A percentile compares a stretch with the other conserved stretches of the same genome.
These are phyloP conservation scores for Pectinophora gossypiella DNA, from an alignment of 1,140 invertebrate species.

Conservation along the genomic window DNA sequence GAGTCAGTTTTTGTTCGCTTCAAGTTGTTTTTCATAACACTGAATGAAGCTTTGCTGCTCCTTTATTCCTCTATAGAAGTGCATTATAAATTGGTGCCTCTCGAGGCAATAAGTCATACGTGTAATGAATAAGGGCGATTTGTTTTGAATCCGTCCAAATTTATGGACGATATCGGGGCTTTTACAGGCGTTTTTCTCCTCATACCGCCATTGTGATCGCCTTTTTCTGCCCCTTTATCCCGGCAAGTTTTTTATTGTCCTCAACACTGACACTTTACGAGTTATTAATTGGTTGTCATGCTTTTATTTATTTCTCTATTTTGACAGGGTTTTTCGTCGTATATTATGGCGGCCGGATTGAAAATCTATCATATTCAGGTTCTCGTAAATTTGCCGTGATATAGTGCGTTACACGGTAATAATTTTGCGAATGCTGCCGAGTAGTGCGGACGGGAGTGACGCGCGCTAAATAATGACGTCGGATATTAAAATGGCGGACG, in stretches of 20 bases:
- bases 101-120: slow-evolving; percentile 66
- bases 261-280: slow-evolving; percentile 72
- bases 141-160: slow-evolving; percentile 74
- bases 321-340: slow-evolving; percentile 68
- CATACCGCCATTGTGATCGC: slow-evolving; percentile 64
- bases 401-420: slow-evolving; percentile 68
- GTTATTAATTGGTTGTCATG: slow-evolving; percentile 76
- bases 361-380: slow-evolving; percentile 75
- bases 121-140: slow-evolving; percentile 77
- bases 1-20: slow-evolving; percentile 37
- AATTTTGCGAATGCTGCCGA: slow-evolving; percentile 58
- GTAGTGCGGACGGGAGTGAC: slow-evolving; percentile 66
- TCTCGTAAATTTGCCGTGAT: slow-evolving; percentile 71
- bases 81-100: slow-evolving; percentile 60
- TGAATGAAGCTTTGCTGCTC: slow-evolving; percentile 12
- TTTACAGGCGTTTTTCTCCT: slow-evolving; percentile 68
- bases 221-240: slow-evolving; percentile 67
- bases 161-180: slow-evolving; percentile 67
- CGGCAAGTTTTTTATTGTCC: slow-evolving; percentile 60
- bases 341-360: slow-evolving; percentile 64
- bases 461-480: slow-evolving; percentile 65
- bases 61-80: slow-evolving; percentile 43
- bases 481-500: slow-evolving; percentile 65
- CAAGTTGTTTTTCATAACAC: slow-evolving; percentile 34
- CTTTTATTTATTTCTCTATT: slow-evolving; percentile 74